phyloP scores from a whole-genome alignment of 2,888 invertebrate genomes.

The Monopis laevigella region DNA sequence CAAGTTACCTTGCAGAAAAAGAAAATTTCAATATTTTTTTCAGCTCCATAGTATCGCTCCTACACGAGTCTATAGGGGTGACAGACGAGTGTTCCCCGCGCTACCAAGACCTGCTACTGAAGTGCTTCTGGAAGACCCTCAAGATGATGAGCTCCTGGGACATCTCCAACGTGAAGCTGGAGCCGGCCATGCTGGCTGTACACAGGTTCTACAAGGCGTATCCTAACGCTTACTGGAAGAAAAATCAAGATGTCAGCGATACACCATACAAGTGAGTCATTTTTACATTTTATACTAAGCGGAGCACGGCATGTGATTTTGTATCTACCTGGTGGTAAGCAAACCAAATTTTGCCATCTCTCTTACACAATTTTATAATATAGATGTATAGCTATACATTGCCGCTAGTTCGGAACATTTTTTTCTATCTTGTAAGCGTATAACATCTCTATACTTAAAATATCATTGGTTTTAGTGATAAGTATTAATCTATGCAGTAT shows the following conservation, averaged over 20 bases:
- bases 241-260: conserved; percentile 75
- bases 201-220: conserved; percentile 90
- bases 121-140: conserved; percentile 95
- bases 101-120: conserved; percentile 85
- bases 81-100: conserved; percentile 69
- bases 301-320: no score
- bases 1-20: no score
- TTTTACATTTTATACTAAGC: neutral
- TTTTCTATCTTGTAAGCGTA: no score
- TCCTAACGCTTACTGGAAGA: conserved; percentile 89
- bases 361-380: no score
- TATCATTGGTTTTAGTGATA: no score
- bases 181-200: conserved; percentile 81
- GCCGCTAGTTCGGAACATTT: no score
- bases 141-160: conserved; percentile 87
- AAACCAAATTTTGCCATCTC: no score
- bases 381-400: no score
- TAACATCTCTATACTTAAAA: no score
- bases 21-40: conserved; percentile 25
- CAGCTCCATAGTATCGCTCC: conserved; percentile 86
- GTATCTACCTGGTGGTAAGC: no score
- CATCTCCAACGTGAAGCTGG: conserved; percentile 77
- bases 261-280: conserved; percentile 76
- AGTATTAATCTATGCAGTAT: no score
- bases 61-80: conserved; percentile 85